Base-by-base conservation (phyloP, 2,888 invertebrate species). In the Troilus luridus region DNA sequence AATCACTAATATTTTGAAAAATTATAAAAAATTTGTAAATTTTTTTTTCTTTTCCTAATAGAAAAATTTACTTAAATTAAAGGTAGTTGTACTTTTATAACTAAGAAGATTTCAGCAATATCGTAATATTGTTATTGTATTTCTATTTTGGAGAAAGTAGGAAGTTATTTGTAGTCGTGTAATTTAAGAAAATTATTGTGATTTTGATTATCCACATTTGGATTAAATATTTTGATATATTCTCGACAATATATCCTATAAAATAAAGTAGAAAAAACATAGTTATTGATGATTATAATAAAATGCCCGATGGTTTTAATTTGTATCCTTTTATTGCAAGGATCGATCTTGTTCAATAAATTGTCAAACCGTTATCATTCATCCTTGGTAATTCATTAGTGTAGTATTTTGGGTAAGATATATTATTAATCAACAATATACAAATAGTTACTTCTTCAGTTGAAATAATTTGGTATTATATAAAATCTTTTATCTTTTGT, bases 1-100 rank as follows among this genome's bases (percentile, higher is more conserved):
- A 85, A 56, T 85, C 85, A n/a, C 58, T 56, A 56, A 85, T 85
- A 56, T 56, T n/a, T 56, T 85, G 85, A 85, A 56, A 85, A 77
- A 85, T 85, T 85, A n/a, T 85, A n/a, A 54, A 56, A 58, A 56
- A 21, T 56, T 54, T 21, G 12, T 85, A 85, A 41, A 41, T 11
- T 85, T 21, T 56, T 85, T 56, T 56, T 85, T 21, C 56, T 85
- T 56, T 56, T 85, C 54, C 21, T 85, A 21, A 56, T 17, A 85
- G 21, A 14, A 56, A 56, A 56, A 58, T 56, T 67, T 17, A 77
- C 41, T 85, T 85, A 56, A 56, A 54, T 85, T 85, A n/a, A 58
- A 19, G 27, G 41, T 58, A 85, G 85, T 7, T 85, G n/a, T 85
- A 56, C 7, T 85, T 56, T 56, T 85, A 12, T 56, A 58, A n/a